phyloP scores from a whole-genome alignment of 2,113 vertebrate genomes.

The Hemiscyllium ocellatum region DNA sequence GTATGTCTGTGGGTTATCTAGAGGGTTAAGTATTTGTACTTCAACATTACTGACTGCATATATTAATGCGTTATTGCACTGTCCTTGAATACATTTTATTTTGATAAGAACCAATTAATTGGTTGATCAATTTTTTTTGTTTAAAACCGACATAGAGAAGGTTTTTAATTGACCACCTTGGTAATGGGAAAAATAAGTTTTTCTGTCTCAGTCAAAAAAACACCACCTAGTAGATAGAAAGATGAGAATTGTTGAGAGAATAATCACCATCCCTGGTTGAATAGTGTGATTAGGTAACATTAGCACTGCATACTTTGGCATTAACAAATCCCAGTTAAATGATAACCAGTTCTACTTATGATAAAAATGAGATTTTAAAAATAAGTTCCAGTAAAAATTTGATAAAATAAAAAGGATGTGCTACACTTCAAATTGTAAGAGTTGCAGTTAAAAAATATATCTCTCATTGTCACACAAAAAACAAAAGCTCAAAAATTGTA shows the following conservation, averaged over 20 bases:
- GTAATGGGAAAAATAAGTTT: too few species aligned
- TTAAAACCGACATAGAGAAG: too few species aligned
- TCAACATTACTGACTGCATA: too few species aligned
- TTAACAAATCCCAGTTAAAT: neutral
- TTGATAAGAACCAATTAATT: too few species aligned
- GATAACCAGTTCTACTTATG: neutral
- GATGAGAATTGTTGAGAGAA: neutral
- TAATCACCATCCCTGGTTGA: neutral
- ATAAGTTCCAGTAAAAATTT: neutral
- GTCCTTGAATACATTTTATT: too few species aligned
- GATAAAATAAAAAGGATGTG: neutral
- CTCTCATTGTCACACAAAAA: neutral
- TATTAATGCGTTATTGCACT: too few species aligned
- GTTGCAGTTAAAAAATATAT: neutral
- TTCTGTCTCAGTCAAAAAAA: too few species aligned
- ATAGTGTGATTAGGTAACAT: neutral
- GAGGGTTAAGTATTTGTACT: too few species aligned
- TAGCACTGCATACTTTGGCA: neutral
- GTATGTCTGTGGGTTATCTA: too few species aligned
- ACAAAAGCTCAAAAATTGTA: neutral
- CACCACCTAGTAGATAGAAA: neutral
- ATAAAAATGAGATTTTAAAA: neutral
- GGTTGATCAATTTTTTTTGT: too few species aligned
- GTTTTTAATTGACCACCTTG: too few species aligned
- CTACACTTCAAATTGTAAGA: neutral